These are phyloP conservation scores for Drosophila punjabiensis DNA, from an alignment of 1,140 invertebrate genomes.

Conservation along the genomic window DNA sequence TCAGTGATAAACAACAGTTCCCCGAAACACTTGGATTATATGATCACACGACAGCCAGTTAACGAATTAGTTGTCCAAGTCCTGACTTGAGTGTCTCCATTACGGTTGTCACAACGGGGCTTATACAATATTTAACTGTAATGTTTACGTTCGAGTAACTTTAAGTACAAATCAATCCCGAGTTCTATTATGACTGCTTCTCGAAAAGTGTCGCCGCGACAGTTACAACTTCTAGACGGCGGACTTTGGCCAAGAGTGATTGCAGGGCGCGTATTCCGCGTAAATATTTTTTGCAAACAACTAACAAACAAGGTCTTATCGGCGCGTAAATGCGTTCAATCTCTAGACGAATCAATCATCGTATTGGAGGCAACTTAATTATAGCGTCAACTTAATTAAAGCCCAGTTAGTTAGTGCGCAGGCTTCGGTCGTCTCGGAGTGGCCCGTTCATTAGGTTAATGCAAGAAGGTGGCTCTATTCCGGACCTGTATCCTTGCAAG, in stretches of 20 bases:
- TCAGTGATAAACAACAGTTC: conserved; percentile 52
- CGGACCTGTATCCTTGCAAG: conserved; percentile 22
- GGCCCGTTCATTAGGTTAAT: conserved; percentile 49
- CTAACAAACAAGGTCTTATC: conserved; percentile 38
- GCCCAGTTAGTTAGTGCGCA: conserved; percentile 51
- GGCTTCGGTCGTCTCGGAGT: conserved; percentile 13
- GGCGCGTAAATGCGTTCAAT: conserved; percentile 37
- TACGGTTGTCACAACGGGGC: neutral
- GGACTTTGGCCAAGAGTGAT: conserved; percentile 50
- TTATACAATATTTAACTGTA: conserved; percentile 23
- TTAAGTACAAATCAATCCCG: neutral
- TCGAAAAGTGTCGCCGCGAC: conserved; percentile 18
- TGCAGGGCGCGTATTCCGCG: conserved; percentile 6
- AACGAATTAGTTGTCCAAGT: conserved; percentile 15
- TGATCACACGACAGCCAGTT: conserved; percentile 14
- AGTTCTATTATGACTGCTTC: conserved; percentile 15
- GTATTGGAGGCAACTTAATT: conserved; percentile 40
- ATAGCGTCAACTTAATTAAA: conserved; percentile 38
- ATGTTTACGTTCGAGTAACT: conserved; percentile 3
- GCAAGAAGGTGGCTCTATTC: conserved; percentile 16
- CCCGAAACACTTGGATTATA: conserved; percentile 24
- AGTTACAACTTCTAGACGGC: conserved; percentile 38
- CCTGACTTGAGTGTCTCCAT: neutral
- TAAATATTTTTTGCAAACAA: conserved; percentile 50
- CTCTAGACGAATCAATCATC: conserved; percentile 49